Percentiles rank a stretch among this genome's conserved stretches.
These are phyloP conservation scores for Callorhinus ursinus DNA, from an alignment of 2,113 vertebrate species.

Conservation along the genomic window DNA sequence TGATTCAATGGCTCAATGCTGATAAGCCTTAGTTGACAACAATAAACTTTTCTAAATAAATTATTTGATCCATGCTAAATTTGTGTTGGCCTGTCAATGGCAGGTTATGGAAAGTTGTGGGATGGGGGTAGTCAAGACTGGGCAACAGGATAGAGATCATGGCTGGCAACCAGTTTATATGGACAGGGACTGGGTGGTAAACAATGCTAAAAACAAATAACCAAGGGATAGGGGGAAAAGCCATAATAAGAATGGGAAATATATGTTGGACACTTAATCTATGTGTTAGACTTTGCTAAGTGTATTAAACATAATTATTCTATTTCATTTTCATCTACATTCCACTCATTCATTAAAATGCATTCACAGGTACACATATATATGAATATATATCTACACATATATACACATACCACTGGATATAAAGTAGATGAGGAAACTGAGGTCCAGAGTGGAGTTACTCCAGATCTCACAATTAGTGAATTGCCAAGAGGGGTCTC, in stretches of 20 bases:
- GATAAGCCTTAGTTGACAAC: neutral
- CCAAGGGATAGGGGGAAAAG: neutral
- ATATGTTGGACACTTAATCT: neutral
- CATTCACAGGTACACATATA: neutral
- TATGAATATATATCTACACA: neutral
- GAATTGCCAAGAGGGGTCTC: neutral
- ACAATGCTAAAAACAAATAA: neutral
- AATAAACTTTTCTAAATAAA: constrained; percentile 37
- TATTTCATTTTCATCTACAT: neutral
- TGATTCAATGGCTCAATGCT: neutral
- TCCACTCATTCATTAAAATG: neutral
- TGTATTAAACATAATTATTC: neutral
- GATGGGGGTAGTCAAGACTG: neutral
- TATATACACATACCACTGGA: neutral
- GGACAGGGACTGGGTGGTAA: neutral
- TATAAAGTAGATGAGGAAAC: neutral
- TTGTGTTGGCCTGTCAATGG: neutral
- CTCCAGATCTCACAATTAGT: neutral
- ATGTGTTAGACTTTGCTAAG: neutral
- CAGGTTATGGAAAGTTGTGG: neutral
- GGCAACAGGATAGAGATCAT: neutral
- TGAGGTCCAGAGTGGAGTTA: neutral
- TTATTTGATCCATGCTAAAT: neutral
- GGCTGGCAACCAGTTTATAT: neutral
- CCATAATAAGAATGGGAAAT: neutral